Evolutionary conservation across 2,113 vertebrate species (phyloP), one percentile per base, ranked within the genome.

Genomic region (Hepsetus odoe): DNA sequence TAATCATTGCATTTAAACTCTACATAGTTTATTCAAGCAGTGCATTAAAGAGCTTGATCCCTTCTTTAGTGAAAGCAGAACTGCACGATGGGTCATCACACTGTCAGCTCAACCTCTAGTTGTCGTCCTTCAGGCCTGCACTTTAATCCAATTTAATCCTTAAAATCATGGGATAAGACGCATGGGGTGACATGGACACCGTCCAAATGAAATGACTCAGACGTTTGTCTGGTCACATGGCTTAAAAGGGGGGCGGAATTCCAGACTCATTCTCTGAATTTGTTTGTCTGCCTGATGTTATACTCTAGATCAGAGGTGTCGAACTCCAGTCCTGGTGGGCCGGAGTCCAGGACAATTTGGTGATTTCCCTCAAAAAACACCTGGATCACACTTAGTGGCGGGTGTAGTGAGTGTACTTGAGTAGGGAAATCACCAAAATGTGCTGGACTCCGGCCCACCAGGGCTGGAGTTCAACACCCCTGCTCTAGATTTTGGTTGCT

Each of bases 81-180:
- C 58, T 49, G 46, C 51, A 68, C 26, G 46, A 56, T 24, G 44
- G 49, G 61, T 69, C 75, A 33, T 73, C 20, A 28, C 33, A 26
- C 35, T 74, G n/a, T 13, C 40, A 64, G 53, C 11, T 59, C 10
- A 62, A 11, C 1, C 51, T 61, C 40, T 42, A 49, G 51, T 59
- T 55, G 56, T 62, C 56, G 14, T 20, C 49, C 12, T 73, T 35
- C 35, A 32, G 44, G 33, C 26, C 68, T 79, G 35, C 46, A 56
- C 49, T 72, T 64, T 75, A 67, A 76, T 76, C 71, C 38, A 62
- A 53, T 72, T 75, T 55, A 79, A 62, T 65, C 62, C 56, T 46
- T 46, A 14, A 30, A 70, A 70, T 77, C 74, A 74, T 49, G 62
- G 79, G 74, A 26, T 58, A n/a, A 26, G 49, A 72, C 40, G 33